Conservation (phyloP, 1,140 invertebrate species). For the Euwallacea similis region DNA sequence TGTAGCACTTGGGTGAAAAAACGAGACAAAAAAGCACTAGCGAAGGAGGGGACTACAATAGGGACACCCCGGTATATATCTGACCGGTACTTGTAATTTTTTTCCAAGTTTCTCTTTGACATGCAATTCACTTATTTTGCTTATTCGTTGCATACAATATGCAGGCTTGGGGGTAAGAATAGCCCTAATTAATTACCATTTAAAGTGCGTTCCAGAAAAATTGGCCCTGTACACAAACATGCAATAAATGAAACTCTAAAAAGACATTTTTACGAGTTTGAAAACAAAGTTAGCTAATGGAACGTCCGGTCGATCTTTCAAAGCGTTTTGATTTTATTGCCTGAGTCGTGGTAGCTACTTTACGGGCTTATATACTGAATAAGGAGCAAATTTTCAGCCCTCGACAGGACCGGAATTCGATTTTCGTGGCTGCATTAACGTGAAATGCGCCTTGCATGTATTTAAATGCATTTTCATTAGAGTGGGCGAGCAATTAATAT, state of each 20-base stretch:
- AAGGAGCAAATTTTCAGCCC: slow-evolving; percentile 1
- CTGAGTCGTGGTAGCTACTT: not conserved
- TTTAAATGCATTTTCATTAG: no score
- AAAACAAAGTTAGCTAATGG: slow-evolving; percentile 18
- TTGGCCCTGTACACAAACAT: not conserved
- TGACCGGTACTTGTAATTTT: no score
- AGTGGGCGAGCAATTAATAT: no score
- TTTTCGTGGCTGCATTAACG: no score
- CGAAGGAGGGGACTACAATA: no score
- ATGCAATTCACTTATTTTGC: slow-evolving; percentile 5
- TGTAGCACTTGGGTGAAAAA: no score
- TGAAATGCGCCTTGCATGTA: no score
- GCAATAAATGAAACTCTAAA: slow-evolving; percentile 10
- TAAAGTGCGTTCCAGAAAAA: slow-evolving; percentile 8
- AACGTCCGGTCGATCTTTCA: slow-evolving; percentile 11
- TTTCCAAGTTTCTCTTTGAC: not conserved
- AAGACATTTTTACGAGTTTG: slow-evolving; percentile 12
- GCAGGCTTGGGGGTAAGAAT: not conserved
- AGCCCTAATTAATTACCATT: not conserved
- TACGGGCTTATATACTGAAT: not conserved
- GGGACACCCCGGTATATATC: no score
- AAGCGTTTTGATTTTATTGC: slow-evolving; percentile 12
- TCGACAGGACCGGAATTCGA: not conserved
- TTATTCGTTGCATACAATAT: not conserved
- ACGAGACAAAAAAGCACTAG: no score